phyloP scores from a whole-genome alignment of 2,797 vertebrate species.

The Tarsius wallacei region DNA sequence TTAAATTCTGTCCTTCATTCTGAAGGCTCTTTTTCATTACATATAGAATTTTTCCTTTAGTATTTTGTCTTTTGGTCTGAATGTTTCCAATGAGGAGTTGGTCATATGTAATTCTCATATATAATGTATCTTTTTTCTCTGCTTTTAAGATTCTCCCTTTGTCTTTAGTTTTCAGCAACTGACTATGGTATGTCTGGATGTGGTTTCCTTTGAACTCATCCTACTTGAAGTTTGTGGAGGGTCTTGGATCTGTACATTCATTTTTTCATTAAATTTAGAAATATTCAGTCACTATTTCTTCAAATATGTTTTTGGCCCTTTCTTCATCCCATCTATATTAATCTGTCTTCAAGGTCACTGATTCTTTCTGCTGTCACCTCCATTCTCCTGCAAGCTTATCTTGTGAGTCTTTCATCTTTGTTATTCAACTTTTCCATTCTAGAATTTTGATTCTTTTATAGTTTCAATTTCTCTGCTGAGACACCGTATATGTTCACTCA shows the following conservation, averaged over 20 bases:
- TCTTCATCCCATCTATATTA: background rate
- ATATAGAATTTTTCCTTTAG: background rate
- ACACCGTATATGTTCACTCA: background rate
- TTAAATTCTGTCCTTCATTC: background rate
- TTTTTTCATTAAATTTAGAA: background rate
- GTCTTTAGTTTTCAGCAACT: background rate
- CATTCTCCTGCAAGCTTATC: background rate
- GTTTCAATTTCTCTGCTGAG: slow-evolving; percentile 5
- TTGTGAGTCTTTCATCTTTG: background rate
- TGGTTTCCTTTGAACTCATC: slow-evolving; percentile 15
- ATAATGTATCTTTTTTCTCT: background rate
- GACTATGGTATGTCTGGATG: background rate
- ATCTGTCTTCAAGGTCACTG: background rate
- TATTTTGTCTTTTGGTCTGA: background rate
- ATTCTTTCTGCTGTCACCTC: slow-evolving; percentile 5
- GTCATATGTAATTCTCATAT: background rate
- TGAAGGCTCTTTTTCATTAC: slow-evolving; percentile 5
- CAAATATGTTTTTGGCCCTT: background rate
- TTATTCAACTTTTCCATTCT: slow-evolving; percentile 27
- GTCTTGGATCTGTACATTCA: background rate
- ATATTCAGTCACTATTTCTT: background rate
- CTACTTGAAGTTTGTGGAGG: background rate
- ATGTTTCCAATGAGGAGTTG: background rate
- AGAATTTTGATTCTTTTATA: slow-evolving; percentile 45
- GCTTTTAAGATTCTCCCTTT: slow-evolving; percentile 26